These are phyloP conservation scores for Myotis davidii DNA, from an alignment of 2,113 vertebrate genomes.

Conservation along the genomic window DNA sequence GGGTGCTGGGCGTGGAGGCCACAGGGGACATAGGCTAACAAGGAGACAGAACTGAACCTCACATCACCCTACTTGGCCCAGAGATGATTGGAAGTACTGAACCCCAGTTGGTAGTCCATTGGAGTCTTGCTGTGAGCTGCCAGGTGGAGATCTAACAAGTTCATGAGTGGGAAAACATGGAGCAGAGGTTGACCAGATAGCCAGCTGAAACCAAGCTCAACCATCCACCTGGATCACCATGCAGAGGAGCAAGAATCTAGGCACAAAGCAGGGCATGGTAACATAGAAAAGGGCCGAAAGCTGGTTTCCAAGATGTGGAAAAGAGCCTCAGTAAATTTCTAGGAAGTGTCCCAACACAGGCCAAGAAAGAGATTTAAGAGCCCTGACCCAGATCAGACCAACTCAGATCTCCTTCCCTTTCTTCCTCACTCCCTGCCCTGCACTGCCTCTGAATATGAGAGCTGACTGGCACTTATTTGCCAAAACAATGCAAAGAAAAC, in stretches of 20 bases:
- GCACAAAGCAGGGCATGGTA: neutral
- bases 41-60: no score
- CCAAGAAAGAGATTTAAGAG: neutral
- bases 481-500: neutral
- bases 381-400: neutral
- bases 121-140: neutral
- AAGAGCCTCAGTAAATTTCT: neutral
- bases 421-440: neutral
- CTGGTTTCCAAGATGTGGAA: neutral
- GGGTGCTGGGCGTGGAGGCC: no score
- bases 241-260: neutral
- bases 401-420: neutral
- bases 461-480: neutral
- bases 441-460: neutral
- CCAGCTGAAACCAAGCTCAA: neutral
- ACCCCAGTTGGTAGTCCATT: neutral
- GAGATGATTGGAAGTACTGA: neutral
- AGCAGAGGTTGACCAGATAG: neutral
- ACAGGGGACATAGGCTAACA: no score
- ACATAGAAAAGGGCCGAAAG: neutral
- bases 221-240: neutral
- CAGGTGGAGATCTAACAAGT: neutral
- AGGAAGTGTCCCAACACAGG: neutral
- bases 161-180: neutral
- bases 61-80: no score